phyloP scores from a whole-genome alignment of 2,888 invertebrate genomes.

The Ischnura elegans region DNA sequence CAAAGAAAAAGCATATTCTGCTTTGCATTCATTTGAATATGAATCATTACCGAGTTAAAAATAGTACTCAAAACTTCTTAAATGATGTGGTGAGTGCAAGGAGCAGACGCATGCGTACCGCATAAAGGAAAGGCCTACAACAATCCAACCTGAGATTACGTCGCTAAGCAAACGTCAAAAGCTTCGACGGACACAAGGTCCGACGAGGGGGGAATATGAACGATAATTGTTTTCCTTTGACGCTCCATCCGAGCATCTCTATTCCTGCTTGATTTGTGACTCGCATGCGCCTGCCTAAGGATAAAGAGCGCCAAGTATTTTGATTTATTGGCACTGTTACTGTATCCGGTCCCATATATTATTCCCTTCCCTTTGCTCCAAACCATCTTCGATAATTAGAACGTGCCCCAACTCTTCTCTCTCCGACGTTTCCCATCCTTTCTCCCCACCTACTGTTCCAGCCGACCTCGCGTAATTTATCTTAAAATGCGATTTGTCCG shows the following conservation, averaged over 20 bases:
- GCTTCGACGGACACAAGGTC: background rate
- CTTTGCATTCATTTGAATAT: no score
- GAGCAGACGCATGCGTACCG: background rate
- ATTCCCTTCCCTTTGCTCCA: background rate
- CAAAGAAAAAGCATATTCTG: no score
- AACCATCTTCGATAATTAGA: background rate
- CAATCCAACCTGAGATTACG: background rate
- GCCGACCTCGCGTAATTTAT: constrained; percentile 28
- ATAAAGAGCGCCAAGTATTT: background rate
- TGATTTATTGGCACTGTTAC: background rate
- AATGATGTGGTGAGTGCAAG: background rate
- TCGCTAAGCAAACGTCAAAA: background rate
- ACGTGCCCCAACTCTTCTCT: background rate
- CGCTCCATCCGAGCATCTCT: background rate
- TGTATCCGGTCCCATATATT: no score
- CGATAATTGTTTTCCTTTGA: background rate
- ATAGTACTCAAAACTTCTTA: no score
- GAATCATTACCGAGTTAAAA: no score
- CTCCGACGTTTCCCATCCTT: background rate
- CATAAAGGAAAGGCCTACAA: background rate
- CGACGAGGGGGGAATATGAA: background rate
- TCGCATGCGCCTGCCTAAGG: background rate
- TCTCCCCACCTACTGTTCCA: background rate
- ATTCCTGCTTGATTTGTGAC: background rate
- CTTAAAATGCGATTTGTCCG: constrained; percentile 51